A percentile compares a stretch with the other conserved stretches of the same genome.
phyloP scores from a whole-genome alignment of 2,797 vertebrate species.

The Pangasius sanitwongsei region DNA sequence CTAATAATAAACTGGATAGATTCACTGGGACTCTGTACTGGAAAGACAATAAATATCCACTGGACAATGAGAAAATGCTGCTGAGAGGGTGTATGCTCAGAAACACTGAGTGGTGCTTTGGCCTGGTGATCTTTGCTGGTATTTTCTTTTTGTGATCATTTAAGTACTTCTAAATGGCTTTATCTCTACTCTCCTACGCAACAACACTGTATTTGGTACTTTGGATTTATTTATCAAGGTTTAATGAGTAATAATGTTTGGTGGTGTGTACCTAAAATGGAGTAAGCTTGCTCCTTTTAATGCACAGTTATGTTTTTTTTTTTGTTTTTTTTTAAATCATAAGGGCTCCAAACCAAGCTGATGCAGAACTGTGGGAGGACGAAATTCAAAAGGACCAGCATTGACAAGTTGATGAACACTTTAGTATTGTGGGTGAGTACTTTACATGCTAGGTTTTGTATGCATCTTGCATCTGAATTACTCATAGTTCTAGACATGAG shows the following conservation, averaged over 20 bases:
- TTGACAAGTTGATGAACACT: conserved; percentile 87
- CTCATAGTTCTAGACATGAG: conserved; percentile 35
- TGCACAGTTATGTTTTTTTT: not conserved
- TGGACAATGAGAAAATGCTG: conserved; percentile 82
- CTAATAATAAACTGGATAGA: conserved; percentile 85
- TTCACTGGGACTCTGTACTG: conserved; percentile 80
- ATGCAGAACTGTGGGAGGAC: conserved; percentile 89
- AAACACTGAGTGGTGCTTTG: conserved; percentile 87
- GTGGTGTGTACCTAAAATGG: not conserved
- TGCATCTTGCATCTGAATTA: conserved; percentile 32
- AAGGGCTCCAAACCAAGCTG: conserved; percentile 85
- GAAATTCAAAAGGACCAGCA: conserved; percentile 86
- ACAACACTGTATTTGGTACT: not conserved
- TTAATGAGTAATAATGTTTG: conserved; percentile 17
- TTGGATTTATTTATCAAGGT: conserved; percentile 30
- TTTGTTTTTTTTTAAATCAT: not conserved
- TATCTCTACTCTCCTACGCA: not conserved
- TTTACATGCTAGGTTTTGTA: conserved; percentile 32
- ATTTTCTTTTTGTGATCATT: conserved; percentile 39
- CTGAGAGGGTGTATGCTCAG: conserved; percentile 82
- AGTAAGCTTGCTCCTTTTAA: not conserved
- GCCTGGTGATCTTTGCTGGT: conserved; percentile 86
- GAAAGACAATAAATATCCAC: conserved; percentile 76
- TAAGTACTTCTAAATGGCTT: not conserved
- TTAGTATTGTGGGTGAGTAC: conserved; percentile 85